phyloP scores from a whole-genome alignment of 2,113 vertebrate species.

The Nycticryphes semicollaris region DNA sequence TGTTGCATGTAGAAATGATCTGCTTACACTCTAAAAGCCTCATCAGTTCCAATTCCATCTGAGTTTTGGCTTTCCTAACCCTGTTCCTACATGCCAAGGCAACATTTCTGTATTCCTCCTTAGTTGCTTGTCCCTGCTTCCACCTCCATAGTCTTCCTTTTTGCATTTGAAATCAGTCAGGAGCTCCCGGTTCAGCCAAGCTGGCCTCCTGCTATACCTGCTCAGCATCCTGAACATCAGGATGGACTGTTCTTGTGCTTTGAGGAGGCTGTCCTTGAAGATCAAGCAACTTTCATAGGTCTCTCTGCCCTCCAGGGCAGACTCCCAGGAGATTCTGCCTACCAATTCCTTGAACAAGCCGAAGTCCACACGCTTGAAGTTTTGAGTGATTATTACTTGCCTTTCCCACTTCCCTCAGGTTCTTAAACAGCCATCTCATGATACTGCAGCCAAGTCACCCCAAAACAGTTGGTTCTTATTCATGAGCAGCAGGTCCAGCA shows the following conservation, averaged over 20 bases:
- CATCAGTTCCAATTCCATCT: neutral
- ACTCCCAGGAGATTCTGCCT: neutral
- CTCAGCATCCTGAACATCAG: constrained; percentile 58
- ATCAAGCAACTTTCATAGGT: constrained; percentile 27
- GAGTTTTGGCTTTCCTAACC: neutral
- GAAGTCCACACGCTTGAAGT: neutral
- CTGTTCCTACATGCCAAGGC: neutral
- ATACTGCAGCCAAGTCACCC: neutral
- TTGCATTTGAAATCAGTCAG: constrained; percentile 48
- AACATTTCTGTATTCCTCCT: neutral
- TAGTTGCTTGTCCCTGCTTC: neutral
- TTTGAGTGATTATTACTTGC: neutral
- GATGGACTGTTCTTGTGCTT: constrained; percentile 39
- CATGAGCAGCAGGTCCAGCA: neutral
- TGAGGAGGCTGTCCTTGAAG: constrained; percentile 51
- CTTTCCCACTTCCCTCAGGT: neutral
- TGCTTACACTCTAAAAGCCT: neutral
- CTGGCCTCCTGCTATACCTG: constrained; percentile 60
- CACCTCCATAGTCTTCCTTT: neutral
- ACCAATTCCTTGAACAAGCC: constrained; percentile 7
- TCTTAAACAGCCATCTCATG: neutral
- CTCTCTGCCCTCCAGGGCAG: constrained; percentile 28
- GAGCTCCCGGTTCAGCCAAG: neutral
- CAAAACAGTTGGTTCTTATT: neutral
- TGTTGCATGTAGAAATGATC: neutral